Percentiles rank a stretch among this genome's conserved stretches.
phyloP scores from a whole-genome alignment of 1,140 invertebrate species.

The Euschistus heros region DNA sequence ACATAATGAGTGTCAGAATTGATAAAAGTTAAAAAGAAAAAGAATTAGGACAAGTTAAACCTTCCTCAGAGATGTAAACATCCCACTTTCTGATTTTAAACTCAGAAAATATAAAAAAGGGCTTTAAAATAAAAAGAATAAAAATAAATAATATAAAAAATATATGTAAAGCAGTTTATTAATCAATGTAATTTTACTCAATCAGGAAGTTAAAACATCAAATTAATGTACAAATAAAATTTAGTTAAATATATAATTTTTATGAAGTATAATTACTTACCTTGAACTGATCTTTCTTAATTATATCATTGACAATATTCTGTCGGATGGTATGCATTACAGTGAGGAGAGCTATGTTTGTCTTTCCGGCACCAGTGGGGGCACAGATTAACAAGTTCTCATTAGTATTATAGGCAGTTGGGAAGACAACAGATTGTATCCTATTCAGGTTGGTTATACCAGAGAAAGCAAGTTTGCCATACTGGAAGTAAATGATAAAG shows the following conservation, averaged over 20 bases:
- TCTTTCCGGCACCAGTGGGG: slow-evolving; percentile 94
- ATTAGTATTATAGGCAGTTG: slow-evolving; percentile 90
- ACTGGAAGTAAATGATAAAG: no score
- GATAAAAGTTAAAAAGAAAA: no score
- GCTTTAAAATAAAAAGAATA: no score
- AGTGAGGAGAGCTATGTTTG: slow-evolving; percentile 92
- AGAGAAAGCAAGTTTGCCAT: slow-evolving; percentile 76
- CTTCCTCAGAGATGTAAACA: no score
- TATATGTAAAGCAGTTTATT: no score
- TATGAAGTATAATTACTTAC: slow-evolving; percentile 37
- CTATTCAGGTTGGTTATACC: slow-evolving; percentile 79
- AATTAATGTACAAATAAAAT: not conserved
- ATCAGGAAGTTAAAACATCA: not conserved
- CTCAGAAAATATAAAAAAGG: no score
- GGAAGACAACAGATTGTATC: slow-evolving; percentile 93
- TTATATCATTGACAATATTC: slow-evolving; percentile 64
- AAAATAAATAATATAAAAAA: no score
- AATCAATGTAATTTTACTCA: no score
- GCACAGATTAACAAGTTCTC: slow-evolving; percentile 95
- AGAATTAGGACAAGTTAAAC: no score
- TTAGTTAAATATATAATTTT: not conserved
- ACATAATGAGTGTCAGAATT: not conserved
- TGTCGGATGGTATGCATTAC: slow-evolving; percentile 83
- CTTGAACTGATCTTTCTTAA: slow-evolving; percentile 90
- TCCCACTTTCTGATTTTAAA: no score